These are phyloP conservation scores for Anolis carolinensis DNA, from an alignment of 2,113 vertebrate species.

Conservation along the genomic window DNA sequence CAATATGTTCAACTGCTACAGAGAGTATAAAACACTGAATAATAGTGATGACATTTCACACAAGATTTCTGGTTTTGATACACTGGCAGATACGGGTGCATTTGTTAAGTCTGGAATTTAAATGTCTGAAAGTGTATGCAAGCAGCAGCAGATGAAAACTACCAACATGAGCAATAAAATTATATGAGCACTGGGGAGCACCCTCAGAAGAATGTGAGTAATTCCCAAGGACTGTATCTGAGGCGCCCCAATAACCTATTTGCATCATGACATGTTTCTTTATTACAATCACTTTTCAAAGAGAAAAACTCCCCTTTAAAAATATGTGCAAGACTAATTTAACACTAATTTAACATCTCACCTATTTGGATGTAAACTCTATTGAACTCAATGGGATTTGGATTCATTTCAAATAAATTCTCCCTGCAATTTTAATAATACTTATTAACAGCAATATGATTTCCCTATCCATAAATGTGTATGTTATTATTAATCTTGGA, in stretches of 20 bases:
- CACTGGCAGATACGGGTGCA: background rate
- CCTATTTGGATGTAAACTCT: background rate
- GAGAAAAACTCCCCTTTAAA: background rate
- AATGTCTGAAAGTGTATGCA: background rate
- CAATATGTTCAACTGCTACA: background rate
- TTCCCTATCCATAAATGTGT: background rate
- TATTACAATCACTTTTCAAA: background rate
- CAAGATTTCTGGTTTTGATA: conserved; percentile 5
- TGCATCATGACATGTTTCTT: background rate
- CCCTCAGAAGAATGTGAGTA: background rate
- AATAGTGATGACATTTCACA: conserved; percentile 12
- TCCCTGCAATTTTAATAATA: background rate
- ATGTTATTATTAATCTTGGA: background rate
- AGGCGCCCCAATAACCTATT: background rate
- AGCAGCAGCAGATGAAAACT: conserved; percentile 11
- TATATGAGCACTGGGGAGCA: background rate
- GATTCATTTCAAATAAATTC: background rate
- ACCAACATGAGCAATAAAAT: background rate
- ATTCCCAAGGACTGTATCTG: background rate
- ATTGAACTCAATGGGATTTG: background rate
- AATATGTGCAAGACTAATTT: background rate
- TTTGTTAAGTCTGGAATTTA: conserved; percentile 15
- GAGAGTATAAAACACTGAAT: background rate
- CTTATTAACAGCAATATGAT: background rate
- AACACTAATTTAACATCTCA: background rate